A percentile compares a stretch with the other conserved stretches of the same genome.
Conservation (phyloP, 2,888 invertebrate genomes). For the Pediacus dermestoides region DNA sequence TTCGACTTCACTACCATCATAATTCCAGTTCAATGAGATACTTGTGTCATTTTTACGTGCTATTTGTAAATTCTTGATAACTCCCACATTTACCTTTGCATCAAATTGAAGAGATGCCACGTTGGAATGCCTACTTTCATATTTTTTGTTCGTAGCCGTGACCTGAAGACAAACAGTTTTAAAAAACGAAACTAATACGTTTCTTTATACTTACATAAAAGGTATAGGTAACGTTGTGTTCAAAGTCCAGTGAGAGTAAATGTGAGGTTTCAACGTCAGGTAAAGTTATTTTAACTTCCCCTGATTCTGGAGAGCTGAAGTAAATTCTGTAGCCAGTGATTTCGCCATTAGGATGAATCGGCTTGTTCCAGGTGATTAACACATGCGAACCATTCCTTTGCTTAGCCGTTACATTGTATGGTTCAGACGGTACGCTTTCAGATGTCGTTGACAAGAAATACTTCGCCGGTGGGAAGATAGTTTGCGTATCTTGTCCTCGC, state of each 20-base stretch:
- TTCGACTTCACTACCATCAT: constrained; percentile 41
- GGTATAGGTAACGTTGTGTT: constrained; percentile 60
- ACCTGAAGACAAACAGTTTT: constrained; percentile 49
- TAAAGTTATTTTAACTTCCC: constrained; percentile 52
- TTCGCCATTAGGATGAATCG: constrained; percentile 60
- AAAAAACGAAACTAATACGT: neutral
- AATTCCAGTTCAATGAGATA: constrained; percentile 60
- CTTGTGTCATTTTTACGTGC: constrained; percentile 52
- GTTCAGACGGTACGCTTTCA: constrained; percentile 67
- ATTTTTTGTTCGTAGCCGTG: constrained; percentile 61
- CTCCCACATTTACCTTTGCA: constrained; percentile 55
- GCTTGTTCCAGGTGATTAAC: constrained; percentile 66
- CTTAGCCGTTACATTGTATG: constrained; percentile 60
- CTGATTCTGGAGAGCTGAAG: constrained; percentile 57
- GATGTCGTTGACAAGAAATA: constrained; percentile 62
- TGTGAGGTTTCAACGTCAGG: constrained; percentile 52
- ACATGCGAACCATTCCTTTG: constrained; percentile 66
- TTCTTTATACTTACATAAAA: constrained; percentile 61
- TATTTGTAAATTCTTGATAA: constrained; percentile 56
- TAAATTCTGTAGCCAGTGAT: constrained; percentile 62
- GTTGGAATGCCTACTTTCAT: constrained; percentile 60
- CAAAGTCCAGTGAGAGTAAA: constrained; percentile 55
- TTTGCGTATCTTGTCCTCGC: constrained; percentile 54
- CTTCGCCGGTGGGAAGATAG: constrained; percentile 62
- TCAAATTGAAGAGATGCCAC: constrained; percentile 61